These are phyloP conservation scores for Oplegnathus fasciatus DNA, from an alignment of 2,113 vertebrate genomes.

Conservation along the genomic window DNA sequence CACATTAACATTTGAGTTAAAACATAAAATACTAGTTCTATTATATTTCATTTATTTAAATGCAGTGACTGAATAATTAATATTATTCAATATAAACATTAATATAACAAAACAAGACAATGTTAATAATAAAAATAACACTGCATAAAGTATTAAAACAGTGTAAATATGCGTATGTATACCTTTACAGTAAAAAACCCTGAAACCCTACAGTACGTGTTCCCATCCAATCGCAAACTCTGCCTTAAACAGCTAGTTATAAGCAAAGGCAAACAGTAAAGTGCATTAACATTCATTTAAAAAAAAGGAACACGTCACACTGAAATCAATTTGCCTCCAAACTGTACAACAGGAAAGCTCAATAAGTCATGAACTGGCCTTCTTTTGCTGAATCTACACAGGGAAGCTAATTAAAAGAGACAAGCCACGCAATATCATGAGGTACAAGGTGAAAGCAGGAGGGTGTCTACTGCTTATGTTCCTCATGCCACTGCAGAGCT, in stretches of 20 bases:
- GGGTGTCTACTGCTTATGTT: slow-evolving; percentile 31
- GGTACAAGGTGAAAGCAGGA: slow-evolving; percentile 43
- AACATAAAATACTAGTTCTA: not conserved
- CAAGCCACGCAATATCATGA: slow-evolving; percentile 19
- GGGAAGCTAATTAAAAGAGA: slow-evolving; percentile 65
- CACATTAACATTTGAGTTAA: not conserved
- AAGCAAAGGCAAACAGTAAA: not conserved
- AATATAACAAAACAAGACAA: too few species aligned
- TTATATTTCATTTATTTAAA: not conserved
- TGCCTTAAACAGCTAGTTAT: not conserved
- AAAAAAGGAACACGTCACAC: slow-evolving; percentile 5
- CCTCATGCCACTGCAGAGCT: slow-evolving; percentile 37
- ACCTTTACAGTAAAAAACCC: not conserved
- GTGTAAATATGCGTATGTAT: too few species aligned
- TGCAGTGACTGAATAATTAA: too few species aligned
- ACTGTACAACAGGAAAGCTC: slow-evolving; percentile 49
- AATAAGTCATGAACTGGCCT: slow-evolving; percentile 65
- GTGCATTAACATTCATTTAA: slow-evolving; percentile 26
- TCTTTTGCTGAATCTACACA: slow-evolving; percentile 59
- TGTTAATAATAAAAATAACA: not conserved
- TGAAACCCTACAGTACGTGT: not conserved
- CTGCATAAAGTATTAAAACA: not conserved
- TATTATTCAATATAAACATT: too few species aligned
- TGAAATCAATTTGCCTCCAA: slow-evolving; percentile 32
- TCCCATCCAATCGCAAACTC: not conserved